A percentile compares a stretch with the other conserved stretches of the same genome.
These are phyloP conservation scores for Dynastes hyllus DNA, from an alignment of 2,888 invertebrate genomes.

Conservation along the genomic window DNA sequence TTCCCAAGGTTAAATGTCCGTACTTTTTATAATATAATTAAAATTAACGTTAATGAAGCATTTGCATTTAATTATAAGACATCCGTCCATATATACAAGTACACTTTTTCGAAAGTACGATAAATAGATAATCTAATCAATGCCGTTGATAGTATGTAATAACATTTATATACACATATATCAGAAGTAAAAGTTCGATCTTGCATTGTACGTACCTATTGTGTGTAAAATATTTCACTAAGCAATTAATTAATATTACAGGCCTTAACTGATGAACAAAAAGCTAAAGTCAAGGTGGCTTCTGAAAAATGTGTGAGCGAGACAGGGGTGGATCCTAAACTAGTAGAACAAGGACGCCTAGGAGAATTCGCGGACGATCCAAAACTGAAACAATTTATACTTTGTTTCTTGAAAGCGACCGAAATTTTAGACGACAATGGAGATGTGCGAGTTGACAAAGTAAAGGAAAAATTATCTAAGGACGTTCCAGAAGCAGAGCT, in stretches of 20 bases:
- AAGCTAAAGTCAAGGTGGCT: constrained; percentile 67
- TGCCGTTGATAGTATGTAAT: too few species aligned
- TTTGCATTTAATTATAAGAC: background rate
- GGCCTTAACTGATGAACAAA: constrained; percentile 54
- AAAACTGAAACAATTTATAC: constrained; percentile 70
- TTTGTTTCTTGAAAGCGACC: constrained; percentile 72
- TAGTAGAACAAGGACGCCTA: constrained; percentile 59
- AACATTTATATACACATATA: background rate
- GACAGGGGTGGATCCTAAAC: constrained; percentile 62
- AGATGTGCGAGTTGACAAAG: constrained; percentile 63
- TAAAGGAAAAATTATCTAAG: constrained; percentile 69
- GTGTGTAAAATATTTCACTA: background rate
- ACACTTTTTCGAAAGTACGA: constrained; percentile 2
- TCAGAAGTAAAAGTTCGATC: background rate
- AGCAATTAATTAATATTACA: constrained; percentile 28
- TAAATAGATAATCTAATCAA: too few species aligned
- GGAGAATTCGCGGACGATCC: constrained; percentile 72
- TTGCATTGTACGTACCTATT: background rate
- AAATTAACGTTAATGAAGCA: too few species aligned
- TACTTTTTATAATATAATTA: constrained; percentile 2
- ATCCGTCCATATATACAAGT: background rate
- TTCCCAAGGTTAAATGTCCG: too few species aligned
- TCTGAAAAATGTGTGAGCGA: constrained; percentile 59
- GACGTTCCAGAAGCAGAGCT: constrained; percentile 69
- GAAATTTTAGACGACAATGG: constrained; percentile 70